A percentile compares a stretch with the other conserved stretches of the same genome.
Evolutionary conservation across 2,113 vertebrate genomes (phyloP).

Genomic region (Natator depressus): DNA sequence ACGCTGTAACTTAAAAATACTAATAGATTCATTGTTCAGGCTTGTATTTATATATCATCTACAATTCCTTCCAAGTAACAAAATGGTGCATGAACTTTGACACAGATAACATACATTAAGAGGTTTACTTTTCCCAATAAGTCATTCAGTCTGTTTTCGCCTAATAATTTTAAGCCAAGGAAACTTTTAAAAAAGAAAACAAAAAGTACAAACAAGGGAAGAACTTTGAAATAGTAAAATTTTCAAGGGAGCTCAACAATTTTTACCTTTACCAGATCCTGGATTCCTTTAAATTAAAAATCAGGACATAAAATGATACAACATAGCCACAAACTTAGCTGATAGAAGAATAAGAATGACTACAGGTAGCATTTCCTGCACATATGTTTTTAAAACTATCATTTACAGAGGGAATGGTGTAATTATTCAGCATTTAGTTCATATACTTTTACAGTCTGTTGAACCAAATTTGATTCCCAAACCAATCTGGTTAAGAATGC

Average conservation of each 20-base stretch:
- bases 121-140: neutral
- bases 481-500: neutral
- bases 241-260: neutral
- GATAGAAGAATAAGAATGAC: neutral
- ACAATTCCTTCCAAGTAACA: neutral
- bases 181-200: neutral
- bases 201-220: neutral
- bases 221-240: neutral
- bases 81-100: neutral
- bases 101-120: neutral
- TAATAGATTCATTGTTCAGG: neutral
- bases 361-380: neutral
- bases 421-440: neutral
- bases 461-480: neutral
- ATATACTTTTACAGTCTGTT: neutral
- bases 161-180: neutral
- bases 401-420: neutral
- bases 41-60: fast-evolving
- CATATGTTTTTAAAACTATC: neutral
- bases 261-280: neutral
- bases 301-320: neutral
- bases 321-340: neutral
- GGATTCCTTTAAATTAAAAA: neutral
- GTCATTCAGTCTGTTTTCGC: neutral
- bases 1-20: fast-evolving